Evolutionary conservation across 1,140 invertebrate genomes (phyloP), one percentile per base, ranked within the genome.

Genomic region (Drosophila sturtevanti): DNA sequence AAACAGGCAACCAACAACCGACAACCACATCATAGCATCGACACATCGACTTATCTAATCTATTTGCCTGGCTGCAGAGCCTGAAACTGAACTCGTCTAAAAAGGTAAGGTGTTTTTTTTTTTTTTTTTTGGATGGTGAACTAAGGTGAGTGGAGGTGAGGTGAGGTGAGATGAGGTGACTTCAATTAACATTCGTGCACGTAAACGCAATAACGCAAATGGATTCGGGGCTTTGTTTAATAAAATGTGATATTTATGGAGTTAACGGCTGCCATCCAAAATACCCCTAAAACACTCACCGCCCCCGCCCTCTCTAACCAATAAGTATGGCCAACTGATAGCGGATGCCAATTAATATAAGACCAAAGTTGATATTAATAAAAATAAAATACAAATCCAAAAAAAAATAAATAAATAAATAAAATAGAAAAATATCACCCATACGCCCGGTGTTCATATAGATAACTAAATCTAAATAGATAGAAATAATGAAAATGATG

Each of bases 121-220:
- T n/a, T n/a, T n/a, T n/a, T n/a, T n/a, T n/a, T n/a, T n/a, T n/a
- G n/a, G n/a, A n/a, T 9, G 41, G 10, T 48, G 41, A 10, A 9
- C 41, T 44, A 10, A 16, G 18, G 10, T 52, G 44, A 24, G 18
- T 9, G 5, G 6, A 44, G 41, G 9, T 6, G 41, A 18, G 22
- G 21, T 34, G 41, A 37, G n/a, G 27, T 63, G 63, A 86, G 81
- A 74, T 81, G 74, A 87, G 73, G 74, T 73, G 68, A 64, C 82
- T 87, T 89, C 84, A 87, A 87, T 87, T 87, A 87, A 84, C 79
- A 89, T 87, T 87, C 68, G 84, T 87, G 84, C 84, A 87, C 84
- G 84, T 87, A 89, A 68, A 68, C 67, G 84, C 84, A 89, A 87
- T 87, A 87, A 87, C 84, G 84, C 79, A 87, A 87, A 87, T 87